These are phyloP conservation scores for Crotalus viridis DNA, from an alignment of 2,113 vertebrate species.

Conservation along the genomic window DNA sequence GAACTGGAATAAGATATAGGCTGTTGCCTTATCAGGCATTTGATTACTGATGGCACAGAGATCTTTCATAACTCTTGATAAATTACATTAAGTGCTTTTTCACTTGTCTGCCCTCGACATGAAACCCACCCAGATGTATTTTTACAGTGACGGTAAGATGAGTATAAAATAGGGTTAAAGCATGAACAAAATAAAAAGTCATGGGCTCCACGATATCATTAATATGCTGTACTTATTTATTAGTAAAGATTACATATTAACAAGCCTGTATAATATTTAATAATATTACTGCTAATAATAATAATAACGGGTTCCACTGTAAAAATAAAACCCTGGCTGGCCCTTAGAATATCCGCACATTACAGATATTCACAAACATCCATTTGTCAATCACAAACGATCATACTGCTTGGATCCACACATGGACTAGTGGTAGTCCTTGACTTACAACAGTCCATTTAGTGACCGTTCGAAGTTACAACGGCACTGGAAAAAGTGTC, in stretches of 20 bases:
- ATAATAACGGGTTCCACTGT: background rate
- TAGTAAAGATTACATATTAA: background rate
- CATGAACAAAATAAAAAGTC: background rate
- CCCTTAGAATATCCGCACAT: background rate
- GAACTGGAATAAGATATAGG: conserved; percentile 50
- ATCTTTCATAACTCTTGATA: background rate
- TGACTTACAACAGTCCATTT: too few species aligned
- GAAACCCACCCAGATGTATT: background rate
- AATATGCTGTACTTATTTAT: background rate
- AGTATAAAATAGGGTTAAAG: background rate
- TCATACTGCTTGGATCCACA: background rate
- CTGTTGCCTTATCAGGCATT: conserved; percentile 21
- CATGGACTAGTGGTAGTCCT: too few species aligned
- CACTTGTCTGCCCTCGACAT: background rate
- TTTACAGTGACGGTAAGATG: background rate
- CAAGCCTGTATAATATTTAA: background rate
- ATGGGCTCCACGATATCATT: background rate
- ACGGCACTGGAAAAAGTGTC: too few species aligned
- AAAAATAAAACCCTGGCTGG: background rate
- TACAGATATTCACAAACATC: background rate
- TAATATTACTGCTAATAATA: background rate
- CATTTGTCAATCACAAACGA: background rate
- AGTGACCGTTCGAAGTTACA: too few species aligned
- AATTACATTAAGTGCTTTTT: conserved; percentile 11
- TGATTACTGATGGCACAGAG: background rate